A percentile compares a stretch with the other conserved stretches of the same genome.
Conservation (phyloP, 2,797 vertebrate species). For the Scarus forsteni region DNA sequence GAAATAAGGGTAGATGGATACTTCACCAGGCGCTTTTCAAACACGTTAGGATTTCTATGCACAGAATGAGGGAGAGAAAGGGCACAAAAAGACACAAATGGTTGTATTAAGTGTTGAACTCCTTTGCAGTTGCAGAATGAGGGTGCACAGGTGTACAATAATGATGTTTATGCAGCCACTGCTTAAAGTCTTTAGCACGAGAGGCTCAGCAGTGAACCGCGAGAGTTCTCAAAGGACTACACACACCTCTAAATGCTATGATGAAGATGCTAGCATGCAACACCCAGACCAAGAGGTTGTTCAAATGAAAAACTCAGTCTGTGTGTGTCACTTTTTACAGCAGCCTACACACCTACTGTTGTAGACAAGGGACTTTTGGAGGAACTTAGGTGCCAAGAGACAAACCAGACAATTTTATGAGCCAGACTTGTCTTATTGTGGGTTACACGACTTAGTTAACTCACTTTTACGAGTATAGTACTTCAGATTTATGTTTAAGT, state of each 20-base stretch:
- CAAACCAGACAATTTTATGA: too few species aligned
- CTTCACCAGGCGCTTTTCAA: constrained; percentile 20
- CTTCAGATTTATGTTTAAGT: too few species aligned
- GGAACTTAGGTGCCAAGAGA: neutral
- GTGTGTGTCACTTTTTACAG: constrained; percentile 4
- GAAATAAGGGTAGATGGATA: constrained; percentile 13
- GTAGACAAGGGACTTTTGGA: too few species aligned
- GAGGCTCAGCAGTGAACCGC: constrained; percentile 21
- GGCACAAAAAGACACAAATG: constrained; percentile 31
- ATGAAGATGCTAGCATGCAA: constrained; percentile 61
- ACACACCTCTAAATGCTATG: constrained; percentile 61
- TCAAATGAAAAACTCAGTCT: constrained; percentile 17
- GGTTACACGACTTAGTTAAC: too few species aligned
- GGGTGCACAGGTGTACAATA: constrained; percentile 9
- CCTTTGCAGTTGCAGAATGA: constrained; percentile 18
- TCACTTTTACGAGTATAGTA: too few species aligned
- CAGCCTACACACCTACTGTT: neutral
- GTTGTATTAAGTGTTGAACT: constrained; percentile 22
- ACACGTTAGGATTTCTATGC: constrained; percentile 32
- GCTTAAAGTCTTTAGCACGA: constrained; percentile 24
- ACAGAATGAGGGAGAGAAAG: constrained; percentile 34
- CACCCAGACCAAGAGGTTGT: constrained; percentile 29
- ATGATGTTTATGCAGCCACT: constrained; percentile 27
- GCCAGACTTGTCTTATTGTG: too few species aligned
- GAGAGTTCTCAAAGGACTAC: constrained; percentile 31